phyloP scores from a whole-genome alignment of 1,140 invertebrate genomes.

The Globodera ellingtonae region DNA sequence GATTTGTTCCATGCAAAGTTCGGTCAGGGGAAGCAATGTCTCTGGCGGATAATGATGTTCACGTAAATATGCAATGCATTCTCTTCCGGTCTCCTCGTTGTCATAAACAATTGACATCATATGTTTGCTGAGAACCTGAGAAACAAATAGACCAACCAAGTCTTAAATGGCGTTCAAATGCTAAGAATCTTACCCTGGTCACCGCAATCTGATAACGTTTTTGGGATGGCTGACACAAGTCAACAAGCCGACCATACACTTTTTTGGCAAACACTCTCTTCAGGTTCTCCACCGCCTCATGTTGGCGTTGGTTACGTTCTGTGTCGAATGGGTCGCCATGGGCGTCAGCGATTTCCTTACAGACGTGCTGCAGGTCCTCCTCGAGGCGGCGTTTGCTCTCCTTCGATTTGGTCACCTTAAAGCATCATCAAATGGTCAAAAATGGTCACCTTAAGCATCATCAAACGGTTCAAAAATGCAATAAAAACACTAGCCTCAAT shows the following conservation, averaged over 20 bases:
- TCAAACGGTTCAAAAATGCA: no score
- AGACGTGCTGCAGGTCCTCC: conserved; percentile 77
- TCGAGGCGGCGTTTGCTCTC: conserved; percentile 75
- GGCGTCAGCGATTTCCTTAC: conserved; percentile 90
- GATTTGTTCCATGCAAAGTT: conserved; percentile 74
- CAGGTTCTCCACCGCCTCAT: conserved; percentile 96
- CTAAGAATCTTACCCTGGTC: conserved; percentile 93
- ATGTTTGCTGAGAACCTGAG: conserved; percentile 69
- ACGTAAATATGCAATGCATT: conserved; percentile 96
- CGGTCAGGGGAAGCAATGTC: conserved; percentile 95
- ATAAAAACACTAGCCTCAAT: conserved; percentile 30
- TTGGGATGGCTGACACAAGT: conserved; percentile 97
- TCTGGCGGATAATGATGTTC: conserved; percentile 97
- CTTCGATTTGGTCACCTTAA: conserved; percentile 85
- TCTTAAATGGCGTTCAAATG: no score
- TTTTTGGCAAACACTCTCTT: conserved; percentile 88
- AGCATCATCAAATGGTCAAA: not conserved
- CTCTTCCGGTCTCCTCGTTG: conserved; percentile 92
- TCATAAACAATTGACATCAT: conserved; percentile 99
- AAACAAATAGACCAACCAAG: no score
- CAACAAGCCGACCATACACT: conserved; percentile 97
- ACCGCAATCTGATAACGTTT: conserved; percentile 93
- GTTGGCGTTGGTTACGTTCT: conserved; percentile 87
- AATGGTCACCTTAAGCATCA: not conserved
- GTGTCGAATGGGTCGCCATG: conserved; percentile 96